A percentile compares a stretch with the other conserved stretches of the same genome.
phyloP scores from a whole-genome alignment of 1,140 invertebrate genomes.

The Galleria mellonella region DNA sequence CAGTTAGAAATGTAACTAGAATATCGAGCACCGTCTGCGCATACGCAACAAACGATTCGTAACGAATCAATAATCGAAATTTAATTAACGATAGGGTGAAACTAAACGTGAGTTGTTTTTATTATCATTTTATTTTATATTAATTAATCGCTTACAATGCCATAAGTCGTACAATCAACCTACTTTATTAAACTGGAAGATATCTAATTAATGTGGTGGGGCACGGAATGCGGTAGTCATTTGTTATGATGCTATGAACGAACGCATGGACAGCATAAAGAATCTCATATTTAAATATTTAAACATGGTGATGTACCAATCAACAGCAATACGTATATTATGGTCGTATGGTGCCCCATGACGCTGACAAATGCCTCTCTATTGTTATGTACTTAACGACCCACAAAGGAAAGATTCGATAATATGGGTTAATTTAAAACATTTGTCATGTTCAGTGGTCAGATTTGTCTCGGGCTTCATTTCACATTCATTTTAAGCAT shows the following conservation, averaged over 20 bases:
- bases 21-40: too few relatives aligned
- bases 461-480: neutral
- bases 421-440: slow-evolving; percentile 25
- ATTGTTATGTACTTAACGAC: slow-evolving; percentile 14
- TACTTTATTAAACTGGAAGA: slow-evolving; percentile 5
- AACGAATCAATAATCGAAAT: too few relatives aligned
- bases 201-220: slow-evolving; percentile 22
- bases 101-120: too few relatives aligned
- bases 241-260: slow-evolving; percentile 45
- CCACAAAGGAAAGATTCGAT: slow-evolving; percentile 10
- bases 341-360: slow-evolving; percentile 6
- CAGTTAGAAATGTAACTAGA: too few relatives aligned
- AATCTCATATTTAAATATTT: slow-evolving; percentile 52
- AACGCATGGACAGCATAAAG: slow-evolving; percentile 42
- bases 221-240: slow-evolving; percentile 56
- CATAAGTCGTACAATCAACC: slow-evolving; percentile 12
- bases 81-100: too few relatives aligned
- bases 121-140: too few relatives aligned
- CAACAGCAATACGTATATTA: slow-evolving; percentile 26
- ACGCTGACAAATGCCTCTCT: slow-evolving; percentile 7
- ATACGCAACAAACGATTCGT: too few relatives aligned
- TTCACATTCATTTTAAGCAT: slow-evolving; percentile 4
- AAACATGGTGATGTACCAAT: slow-evolving; percentile 32
- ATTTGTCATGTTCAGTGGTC: slow-evolving; percentile 4
- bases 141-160: slow-evolving; percentile 16